Evolutionary conservation across 2,113 vertebrate genomes (phyloP).

Genomic region (Dicrurus megarhynchus): DNA sequence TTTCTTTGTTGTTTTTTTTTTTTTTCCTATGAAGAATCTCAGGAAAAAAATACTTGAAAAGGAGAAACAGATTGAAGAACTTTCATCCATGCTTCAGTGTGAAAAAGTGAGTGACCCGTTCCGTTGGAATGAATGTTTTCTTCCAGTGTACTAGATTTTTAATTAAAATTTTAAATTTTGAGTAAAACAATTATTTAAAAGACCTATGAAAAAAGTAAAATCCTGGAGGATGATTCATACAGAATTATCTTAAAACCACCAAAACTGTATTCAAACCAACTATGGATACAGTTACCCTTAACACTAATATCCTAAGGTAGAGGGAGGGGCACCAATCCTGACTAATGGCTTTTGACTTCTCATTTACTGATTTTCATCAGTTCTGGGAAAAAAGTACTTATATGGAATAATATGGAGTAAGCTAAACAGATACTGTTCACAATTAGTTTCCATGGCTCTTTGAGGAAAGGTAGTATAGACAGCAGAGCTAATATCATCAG

Average conservation of each 20-base stretch:
- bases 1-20: not conserved
- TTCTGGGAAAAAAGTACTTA: not conserved
- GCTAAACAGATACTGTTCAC: not conserved
- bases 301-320: not conserved
- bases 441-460: not conserved
- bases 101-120: conserved; percentile 77
- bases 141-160: not conserved
- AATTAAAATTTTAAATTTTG: not conserved
- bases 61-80: conserved; percentile 74
- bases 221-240: not conserved
- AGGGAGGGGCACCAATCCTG: not conserved
- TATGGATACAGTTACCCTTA: not conserved
- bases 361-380: not conserved
- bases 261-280: not conserved
- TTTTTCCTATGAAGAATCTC: conserved; percentile 69
- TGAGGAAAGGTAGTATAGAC: not conserved
- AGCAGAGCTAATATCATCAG: not conserved
- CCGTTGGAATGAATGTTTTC: not conserved
- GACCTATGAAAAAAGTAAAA: not conserved
- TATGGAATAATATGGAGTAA: not conserved
- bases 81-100: conserved; percentile 71
- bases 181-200: not conserved
- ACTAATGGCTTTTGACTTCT: not conserved
- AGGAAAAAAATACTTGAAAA: conserved; percentile 73
- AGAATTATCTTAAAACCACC: not conserved